These are phyloP conservation scores for Molothrus ater DNA, from an alignment of 2,797 vertebrate species.

Conservation along the genomic window DNA sequence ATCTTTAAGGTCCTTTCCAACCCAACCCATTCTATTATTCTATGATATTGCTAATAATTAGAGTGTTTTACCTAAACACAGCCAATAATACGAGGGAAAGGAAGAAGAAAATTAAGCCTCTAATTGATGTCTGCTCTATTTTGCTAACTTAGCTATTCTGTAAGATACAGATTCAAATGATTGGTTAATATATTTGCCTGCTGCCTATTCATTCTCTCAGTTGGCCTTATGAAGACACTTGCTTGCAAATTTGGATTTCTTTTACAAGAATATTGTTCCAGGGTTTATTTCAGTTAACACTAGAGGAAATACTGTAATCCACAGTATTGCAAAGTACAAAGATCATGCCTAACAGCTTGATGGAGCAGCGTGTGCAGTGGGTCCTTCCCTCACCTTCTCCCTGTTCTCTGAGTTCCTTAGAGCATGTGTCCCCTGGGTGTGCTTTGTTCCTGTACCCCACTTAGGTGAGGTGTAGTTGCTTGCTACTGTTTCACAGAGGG, in stretches of 20 bases:
- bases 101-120: neutral
- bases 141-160: neutral
- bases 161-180: neutral
- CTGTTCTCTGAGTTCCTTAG: neutral
- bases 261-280: neutral
- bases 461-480: neutral
- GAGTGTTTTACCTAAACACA: neutral
- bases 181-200: neutral
- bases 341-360: neutral
- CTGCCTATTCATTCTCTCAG: neutral
- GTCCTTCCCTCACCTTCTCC: neutral
- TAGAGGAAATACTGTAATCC: neutral
- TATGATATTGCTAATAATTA: neutral
- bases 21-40: neutral
- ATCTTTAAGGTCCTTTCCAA: neutral
- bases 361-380: neutral
- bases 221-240: neutral
- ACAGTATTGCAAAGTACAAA: neutral
- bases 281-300: neutral
- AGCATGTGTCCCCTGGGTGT: accelerated
- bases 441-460: neutral
- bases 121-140: neutral
- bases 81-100: neutral
- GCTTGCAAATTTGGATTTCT: neutral
- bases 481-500: neutral